These are phyloP conservation scores for Ceratosolen solmsi DNA, from an alignment of 1,140 invertebrate genomes.

Conservation along the genomic window DNA sequence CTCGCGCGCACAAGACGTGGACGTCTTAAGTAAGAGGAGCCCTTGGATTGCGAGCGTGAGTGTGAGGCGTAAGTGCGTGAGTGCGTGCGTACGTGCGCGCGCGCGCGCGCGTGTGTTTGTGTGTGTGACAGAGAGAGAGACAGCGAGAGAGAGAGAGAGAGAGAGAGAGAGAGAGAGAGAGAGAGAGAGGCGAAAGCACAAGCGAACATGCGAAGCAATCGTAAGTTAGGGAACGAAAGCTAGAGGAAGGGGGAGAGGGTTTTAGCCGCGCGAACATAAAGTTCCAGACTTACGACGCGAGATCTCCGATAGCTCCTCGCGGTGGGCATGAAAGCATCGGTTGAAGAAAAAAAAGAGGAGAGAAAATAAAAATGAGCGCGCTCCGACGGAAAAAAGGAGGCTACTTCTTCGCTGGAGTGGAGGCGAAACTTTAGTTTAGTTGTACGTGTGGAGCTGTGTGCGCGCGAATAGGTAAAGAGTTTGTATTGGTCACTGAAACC, in stretches of 20 bases:
- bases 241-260: conserved; percentile 67
- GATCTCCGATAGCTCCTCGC: conserved; percentile 73
- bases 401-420: conserved; percentile 22
- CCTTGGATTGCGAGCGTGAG: neutral
- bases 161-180: conserved; percentile 11
- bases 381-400: conserved; percentile 51
- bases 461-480: conserved; percentile 37
- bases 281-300: conserved; percentile 75
- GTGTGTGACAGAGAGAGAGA: neutral
- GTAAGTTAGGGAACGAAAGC: conserved; percentile 73
- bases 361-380: conserved; percentile 59
- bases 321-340: conserved; percentile 73
- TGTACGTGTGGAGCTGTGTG: conserved; percentile 17
- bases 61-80: no score
- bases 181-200: conserved; percentile 11
- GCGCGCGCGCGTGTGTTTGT: neutral
- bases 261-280: conserved; percentile 72
- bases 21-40: conserved; percentile 70
- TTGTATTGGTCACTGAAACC: conserved; percentile 48
- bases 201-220: conserved; percentile 68
- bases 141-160: neutral
- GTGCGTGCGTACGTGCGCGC: no score
- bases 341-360: conserved; percentile 23
- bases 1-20: conserved; percentile 61
- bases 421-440: conserved; percentile 27